Evolutionary conservation across 1,140 invertebrate genomes (phyloP), one percentile per base, ranked within the genome.

Genomic region (Homalodisca vitripennis): DNA sequence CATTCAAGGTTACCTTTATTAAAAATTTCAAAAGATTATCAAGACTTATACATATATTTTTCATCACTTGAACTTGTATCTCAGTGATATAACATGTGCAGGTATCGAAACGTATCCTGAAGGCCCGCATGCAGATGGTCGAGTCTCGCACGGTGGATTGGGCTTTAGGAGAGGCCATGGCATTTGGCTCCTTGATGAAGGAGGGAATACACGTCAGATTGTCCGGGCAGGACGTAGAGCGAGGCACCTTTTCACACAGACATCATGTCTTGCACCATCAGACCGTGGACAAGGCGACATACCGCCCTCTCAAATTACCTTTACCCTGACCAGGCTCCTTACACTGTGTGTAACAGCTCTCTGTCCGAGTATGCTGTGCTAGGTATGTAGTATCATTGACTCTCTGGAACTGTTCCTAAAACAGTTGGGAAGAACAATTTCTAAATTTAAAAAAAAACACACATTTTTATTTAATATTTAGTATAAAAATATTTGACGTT

Each of bases 261-360:
- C 98, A 99, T 85, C 95, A 98, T 78, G 96, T 99, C 17, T 84
- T 99, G 17, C 96, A 98, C 77, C 95, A 99, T 83, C 98, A 99
- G 82, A 91, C 87, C 67, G 92, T 94, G 22, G 96, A 98, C 80
- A 97, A 97, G 78, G 94, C 94, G 22, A 95, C 93, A 0, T 98
- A 97, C 79, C 88, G 91, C 67, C 88, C 94, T 6, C 82, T 98
- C 13, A n/a, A 92, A 91, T 72, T 92, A 97, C 77, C 82, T 98
- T 57, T 97, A 95, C 78, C 93, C 94, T 32, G 94, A 97, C 81
- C 95, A 97, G 80, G 96, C 96, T 1, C 90, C 92, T 0, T 98
- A 98, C 82, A 95, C 92, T 14, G 95, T 98, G 0, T 98, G 94
- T 80, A 98, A 99, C 83, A 98, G 95, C 77, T 98, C 95, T 0